Base-by-base conservation (phyloP, 2,797 vertebrate genomes). In the Diplodus puntazzo region DNA sequence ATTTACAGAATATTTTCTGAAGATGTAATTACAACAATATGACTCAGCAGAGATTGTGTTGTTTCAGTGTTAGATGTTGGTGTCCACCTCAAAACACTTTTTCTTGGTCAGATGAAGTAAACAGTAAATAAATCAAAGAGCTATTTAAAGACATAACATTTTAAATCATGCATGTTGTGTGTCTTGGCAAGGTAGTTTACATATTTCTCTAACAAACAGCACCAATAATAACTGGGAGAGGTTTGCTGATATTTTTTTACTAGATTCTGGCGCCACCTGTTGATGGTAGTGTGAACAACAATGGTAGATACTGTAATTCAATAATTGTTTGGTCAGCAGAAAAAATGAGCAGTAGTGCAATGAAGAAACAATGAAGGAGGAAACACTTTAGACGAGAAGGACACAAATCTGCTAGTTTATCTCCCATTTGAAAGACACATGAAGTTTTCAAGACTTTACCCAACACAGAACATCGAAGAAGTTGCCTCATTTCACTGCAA, bases 261-360 rank as follows among this genome's bases (percentile, higher is more conserved):
- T 25, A 0, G 17, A 13, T 45, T 65, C 20, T 83, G 58, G 25
- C 18, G 34, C 80, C 71, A 69, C 39, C 82, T 59, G 17, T 45
- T 74, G 82, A 50, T 8, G 2, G 2, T 25, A 20, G 23, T 0
- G 5, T 21, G 52, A 75, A 58, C 6, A 1, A 50, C 65, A 17
- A 5, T 1, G 17, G 34, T 18, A 30, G 12, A 78, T 12, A 18
- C 1, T 20, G 25, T 25, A 5, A 14, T 27, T 23, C 1, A 42
- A 25, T 25, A 16, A 1, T 5, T 1, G 3, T 21, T 50, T 27
- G 25, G 57, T 42, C 55, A 57, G 30, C 16, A 61, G 34, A 25
- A 53, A 48, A 18, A 18, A 61, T n/a, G 1, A 30, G 53, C 17
- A 27, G 54, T 4, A 25, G n/a, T n/a, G n/a, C n/a, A n/a, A n/a